Evolutionary conservation across 2,113 vertebrate species (phyloP), one percentile per base, ranked within the genome.

Genomic region (Cyphomyrus discorhynchus): DNA sequence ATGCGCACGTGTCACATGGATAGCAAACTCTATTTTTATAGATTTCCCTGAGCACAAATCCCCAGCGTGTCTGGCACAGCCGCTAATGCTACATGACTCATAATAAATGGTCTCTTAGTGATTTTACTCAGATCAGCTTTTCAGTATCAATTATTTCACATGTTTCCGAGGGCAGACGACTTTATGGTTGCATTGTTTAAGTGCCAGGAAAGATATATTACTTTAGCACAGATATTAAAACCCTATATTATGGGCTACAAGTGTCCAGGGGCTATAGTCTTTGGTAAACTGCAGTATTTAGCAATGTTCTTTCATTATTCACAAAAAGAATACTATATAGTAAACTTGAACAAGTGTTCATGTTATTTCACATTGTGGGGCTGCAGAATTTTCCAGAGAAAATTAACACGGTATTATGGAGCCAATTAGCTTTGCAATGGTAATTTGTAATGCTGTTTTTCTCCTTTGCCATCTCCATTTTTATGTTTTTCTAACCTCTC

Each of bases 161-260:
- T 39, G 77, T 53, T 47, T 53, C 49, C 1, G 19, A 31, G 31
- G 31, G 47, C 74, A 27, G 47, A 42, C 5, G 39, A 4, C 7
- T 82, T 77, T 83, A 52, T 39, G 77, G 70, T 21, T 82, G 70
- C 42, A 31, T 46, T 49, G 87, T 46, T 49, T 88, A 46, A 89
- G 77, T 53, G 45, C 46, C n/a, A 49, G 31, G 15, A 53, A 82
- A 53, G 49, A 52, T 83, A 42, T 56, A 82, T 89, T 39, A 82
- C 77, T 53, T 83, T 83, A 39, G 66, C 27, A 53, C 17, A 82
- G 70, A 74, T 89, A 89, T 82, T 89, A 89, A 82, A 89, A n/a
- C 74, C 35, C 46, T 89, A 82, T 42, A 89, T 89, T 74, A 45
- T 17, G 3, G 27, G 21, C 31, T 31, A 10, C 47, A 83, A 83